Base-by-base conservation (phyloP, 2,113 vertebrate species). In the Brachirus orientalis region DNA sequence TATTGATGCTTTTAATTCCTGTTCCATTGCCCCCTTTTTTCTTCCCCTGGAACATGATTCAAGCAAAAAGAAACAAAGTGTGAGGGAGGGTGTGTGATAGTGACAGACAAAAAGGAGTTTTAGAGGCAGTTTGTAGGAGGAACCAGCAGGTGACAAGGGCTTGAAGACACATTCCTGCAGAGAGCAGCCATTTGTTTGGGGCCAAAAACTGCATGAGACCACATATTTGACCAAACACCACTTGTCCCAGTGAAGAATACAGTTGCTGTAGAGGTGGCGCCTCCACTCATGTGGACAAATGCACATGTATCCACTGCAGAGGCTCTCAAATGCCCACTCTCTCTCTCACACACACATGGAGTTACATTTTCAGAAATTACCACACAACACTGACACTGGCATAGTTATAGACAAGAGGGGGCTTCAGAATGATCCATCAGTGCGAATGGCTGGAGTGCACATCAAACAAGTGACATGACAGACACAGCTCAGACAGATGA, bases 401-500 rank as follows among this genome's bases (percentile, higher is more conserved):
- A 40, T 22, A 63, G 48, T n/a, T 7, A 1, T 2, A 52, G 10
- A 11, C 1, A 6, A 14, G 16, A 16, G 43, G 47, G 45, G 19
- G 52, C 16, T 13, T 47, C 4, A 0, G 44, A 36, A 48, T 65
- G 79, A 87, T 89, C 83, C 79, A 84, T 86, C 82, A 80, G 78
- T 19, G 78, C 54, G 38, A 75, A 48, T 41, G 77, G 69, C 37
- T 40, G 58, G 41, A 50, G 61, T 2, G 44, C n/a, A 11, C 68
- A 28, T 72, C 63, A 79, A 64, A 83, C 78, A 61, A 56, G 67
- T 14, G 3, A 66, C 46, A 79, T 81, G 88, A 85, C 81, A 79
- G 22, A 61, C 45, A 56, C 68, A 12, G 44, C 63, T 56, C 72
- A 77, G 79, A 79, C 63, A 16, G 79, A 87, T 90, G 81, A 84